phyloP scores from a whole-genome alignment of 2,113 vertebrate genomes.

The Xiphias gladius region DNA sequence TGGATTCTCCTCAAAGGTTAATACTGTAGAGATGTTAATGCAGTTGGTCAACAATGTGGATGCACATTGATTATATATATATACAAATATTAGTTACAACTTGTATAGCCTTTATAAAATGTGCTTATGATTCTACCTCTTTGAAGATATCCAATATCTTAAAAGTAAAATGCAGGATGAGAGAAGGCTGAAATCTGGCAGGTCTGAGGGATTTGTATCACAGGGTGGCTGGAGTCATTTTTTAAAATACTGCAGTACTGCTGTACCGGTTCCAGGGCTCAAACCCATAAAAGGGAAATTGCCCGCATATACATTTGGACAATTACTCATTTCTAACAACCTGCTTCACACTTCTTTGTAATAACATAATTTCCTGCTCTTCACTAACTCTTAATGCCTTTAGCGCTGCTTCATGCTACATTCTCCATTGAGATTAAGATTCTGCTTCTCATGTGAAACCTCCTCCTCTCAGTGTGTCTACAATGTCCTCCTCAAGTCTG shows the following conservation, averaged over 20 bases:
- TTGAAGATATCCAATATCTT: too few species aligned
- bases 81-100: too few species aligned
- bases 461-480: not conserved
- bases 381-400: slow-evolving; percentile 66
- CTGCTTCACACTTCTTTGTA: slow-evolving; percentile 51
- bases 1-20: too few species aligned
- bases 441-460: slow-evolving; percentile 48
- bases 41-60: not conserved
- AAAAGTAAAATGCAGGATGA: not conserved
- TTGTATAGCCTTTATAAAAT: too few species aligned
- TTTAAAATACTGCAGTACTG: not conserved
- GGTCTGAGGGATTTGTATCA: not conserved
- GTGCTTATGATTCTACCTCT: too few species aligned
- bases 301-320: slow-evolving; percentile 47
- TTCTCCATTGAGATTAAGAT: slow-evolving; percentile 70
- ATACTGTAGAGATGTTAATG: not conserved
- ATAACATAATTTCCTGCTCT: slow-evolving; percentile 64
- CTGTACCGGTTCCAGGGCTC: slow-evolving; percentile 3
- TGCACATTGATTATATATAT: too few species aligned
- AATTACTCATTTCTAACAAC: slow-evolving; percentile 74
- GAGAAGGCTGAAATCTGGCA: not conserved
- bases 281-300: slow-evolving; percentile 49
- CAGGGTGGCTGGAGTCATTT: not conserved
- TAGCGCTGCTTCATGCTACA: slow-evolving; percentile 60
- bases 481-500: not conserved